Evolutionary conservation across 2,113 vertebrate genomes (phyloP), one percentile per base, ranked within the genome.

Genomic region (Anseranas semipalmata): DNA sequence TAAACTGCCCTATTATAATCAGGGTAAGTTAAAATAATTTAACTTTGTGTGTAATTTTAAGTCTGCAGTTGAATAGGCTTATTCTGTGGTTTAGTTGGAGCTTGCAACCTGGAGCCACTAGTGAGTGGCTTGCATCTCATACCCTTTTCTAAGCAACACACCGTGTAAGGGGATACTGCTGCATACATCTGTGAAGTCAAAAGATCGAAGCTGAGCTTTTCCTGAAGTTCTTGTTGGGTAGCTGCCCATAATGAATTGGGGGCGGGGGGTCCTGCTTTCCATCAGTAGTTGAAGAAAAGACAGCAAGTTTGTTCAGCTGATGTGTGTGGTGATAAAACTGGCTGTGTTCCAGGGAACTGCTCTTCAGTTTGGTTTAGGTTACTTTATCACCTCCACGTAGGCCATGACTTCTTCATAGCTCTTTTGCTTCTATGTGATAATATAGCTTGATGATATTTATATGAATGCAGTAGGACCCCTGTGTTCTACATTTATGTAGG

Each of bases 161-260:
- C 5, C 10, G 5, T 45, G 28, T 37, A 4, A 25, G 17, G 22
- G 4, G 5, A 13, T 78, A 8, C 43, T 77, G 35, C 53, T 74
- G 19, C 53, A 83, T 3, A 22, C 50, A 55, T 35, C 43, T 68
- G 53, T 90, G 55, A 21, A 67, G 35, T 17, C 2, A 0, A 13
- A 48, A 78, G 39, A 74, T n/a, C 32, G 52, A 52, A 63, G 37
- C 8, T 75, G 13, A 5, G 48, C 22, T 75, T 74, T 67, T 67
- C n/a, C 28, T 63, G 27, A 66, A 52, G 48, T 35, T 72, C 14
- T 27, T 67, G 4, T 78, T 52, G 48, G 8, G 9, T 60, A 72
- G 32, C 78, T 73, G 66, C 19, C 18, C 0, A 0, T 68, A 53
- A 27, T 30, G 15, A 71, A 28, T 0, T 71, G 45, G 5, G 15